Evolutionary conservation across 2,113 vertebrate genomes (phyloP).

Genomic region (Notothenia rossii): DNA sequence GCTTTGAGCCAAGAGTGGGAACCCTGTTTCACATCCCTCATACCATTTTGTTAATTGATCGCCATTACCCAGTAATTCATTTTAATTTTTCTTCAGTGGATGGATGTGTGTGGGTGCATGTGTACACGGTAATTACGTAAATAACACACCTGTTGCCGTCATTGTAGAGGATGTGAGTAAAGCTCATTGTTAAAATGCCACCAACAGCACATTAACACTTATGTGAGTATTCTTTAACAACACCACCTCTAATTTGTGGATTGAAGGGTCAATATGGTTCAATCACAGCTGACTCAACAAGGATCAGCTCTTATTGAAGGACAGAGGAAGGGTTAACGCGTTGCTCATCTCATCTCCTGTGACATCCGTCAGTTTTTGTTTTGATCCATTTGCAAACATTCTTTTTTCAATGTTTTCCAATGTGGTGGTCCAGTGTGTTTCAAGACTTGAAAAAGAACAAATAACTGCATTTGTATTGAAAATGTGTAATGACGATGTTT

Average conservation of each 20-base stretch:
- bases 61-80: slow-evolving; percentile 67
- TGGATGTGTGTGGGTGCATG: not conserved
- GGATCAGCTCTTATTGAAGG: not conserved
- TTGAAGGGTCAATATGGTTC: not conserved
- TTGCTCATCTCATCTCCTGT: slow-evolving; percentile 41
- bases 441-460: not conserved
- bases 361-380: not conserved
- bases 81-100: not conserved
- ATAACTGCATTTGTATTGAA: not conserved
- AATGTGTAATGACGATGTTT: not conserved
- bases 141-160: slow-evolving; percentile 41
- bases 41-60: slow-evolving; percentile 42
- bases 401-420: slow-evolving; percentile 2
- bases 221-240: not conserved
- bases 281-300: slow-evolving; percentile 10
- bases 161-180: slow-evolving; percentile 46
- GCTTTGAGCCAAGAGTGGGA: slow-evolving; percentile 56
- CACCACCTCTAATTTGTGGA: not conserved
- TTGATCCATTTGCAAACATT: not conserved
- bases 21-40: slow-evolving; percentile 74
- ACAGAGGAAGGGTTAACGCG: slow-evolving; percentile 68
- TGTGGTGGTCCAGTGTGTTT: not conserved
- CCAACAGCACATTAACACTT: slow-evolving; percentile 52
- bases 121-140: slow-evolving; percentile 13
- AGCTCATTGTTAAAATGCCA: slow-evolving; percentile 45